phyloP scores from a whole-genome alignment of 2,888 invertebrate species.

The Himalopsyche kuldschensis region DNA sequence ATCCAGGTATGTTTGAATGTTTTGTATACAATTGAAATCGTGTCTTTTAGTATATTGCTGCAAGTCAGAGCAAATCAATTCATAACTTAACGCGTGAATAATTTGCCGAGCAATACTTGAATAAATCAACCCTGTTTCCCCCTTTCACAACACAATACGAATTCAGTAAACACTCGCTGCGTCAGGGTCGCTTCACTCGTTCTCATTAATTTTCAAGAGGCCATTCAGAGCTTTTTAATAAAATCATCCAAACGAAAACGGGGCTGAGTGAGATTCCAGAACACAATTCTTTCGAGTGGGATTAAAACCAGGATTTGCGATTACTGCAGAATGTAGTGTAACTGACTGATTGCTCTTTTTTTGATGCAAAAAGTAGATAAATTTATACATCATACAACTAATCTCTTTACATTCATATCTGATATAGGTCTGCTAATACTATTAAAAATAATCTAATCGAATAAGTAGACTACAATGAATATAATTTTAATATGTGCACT shows the following conservation, averaged over 20 bases:
- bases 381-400: too few relatives aligned
- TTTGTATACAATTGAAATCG: conserved; percentile 6
- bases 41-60: background rate
- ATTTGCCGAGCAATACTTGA: conserved; percentile 32
- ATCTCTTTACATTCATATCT: too few relatives aligned
- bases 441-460: too few relatives aligned
- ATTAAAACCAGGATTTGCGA: conserved; percentile 11
- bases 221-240: conserved; percentile 23
- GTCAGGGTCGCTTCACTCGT: conserved; percentile 16
- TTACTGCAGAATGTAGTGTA: background rate
- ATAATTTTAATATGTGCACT: too few relatives aligned
- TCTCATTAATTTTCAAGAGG: conserved; percentile 37
- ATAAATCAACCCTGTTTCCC: conserved; percentile 29
- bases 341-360: conserved; percentile 2
- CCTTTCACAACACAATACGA: conserved; percentile 22
- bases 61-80: conserved; percentile 25
- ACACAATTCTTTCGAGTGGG: conserved; percentile 8
- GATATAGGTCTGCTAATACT: too few relatives aligned
- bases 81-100: conserved; percentile 36
- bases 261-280: background rate
- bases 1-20: background rate
- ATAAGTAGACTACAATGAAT: too few relatives aligned
- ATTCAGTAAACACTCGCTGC: conserved; percentile 34
- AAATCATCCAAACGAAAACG: conserved; percentile 27
- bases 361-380: background rate